Evolutionary conservation across 2,797 vertebrate species (phyloP).

Genomic region (Anas bahamensis): DNA sequence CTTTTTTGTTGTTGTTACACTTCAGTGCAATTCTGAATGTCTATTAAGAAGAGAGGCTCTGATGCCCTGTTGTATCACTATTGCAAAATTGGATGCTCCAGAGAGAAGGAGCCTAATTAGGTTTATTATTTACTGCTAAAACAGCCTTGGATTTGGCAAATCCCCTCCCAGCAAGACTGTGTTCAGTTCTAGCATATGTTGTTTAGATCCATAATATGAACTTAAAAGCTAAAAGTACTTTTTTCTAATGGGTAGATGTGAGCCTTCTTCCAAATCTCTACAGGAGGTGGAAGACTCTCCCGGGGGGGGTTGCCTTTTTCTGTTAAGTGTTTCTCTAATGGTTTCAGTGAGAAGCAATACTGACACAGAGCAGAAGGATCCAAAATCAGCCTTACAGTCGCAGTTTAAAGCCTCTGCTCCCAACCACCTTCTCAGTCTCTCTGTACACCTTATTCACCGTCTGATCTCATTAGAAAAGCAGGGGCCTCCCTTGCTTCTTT

Average conservation of each 20-base stretch:
- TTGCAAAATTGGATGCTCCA: constrained; percentile 20
- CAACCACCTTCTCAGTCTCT: background rate
- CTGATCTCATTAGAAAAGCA: background rate
- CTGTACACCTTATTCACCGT: background rate
- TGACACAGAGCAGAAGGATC: constrained; percentile 6
- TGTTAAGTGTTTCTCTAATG: constrained; percentile 61
- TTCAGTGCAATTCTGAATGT: background rate
- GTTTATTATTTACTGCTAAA: constrained; percentile 56
- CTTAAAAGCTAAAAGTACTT: constrained; percentile 55
- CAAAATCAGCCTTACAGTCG: background rate
- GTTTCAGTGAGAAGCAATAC: background rate
- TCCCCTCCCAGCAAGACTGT: constrained; percentile 29
- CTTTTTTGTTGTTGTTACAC: background rate
- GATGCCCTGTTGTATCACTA: background rate
- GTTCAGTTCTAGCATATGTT: constrained; percentile 59
- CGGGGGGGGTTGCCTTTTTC: background rate
- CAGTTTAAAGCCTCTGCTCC: background rate
- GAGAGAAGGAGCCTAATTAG: constrained; percentile 45
- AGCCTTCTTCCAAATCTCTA: constrained; percentile 45
- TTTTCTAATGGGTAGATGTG: constrained; percentile 36
- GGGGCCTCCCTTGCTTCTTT: background rate
- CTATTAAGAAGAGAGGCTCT: background rate
- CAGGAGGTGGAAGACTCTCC: constrained; percentile 50
- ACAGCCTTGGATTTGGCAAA: constrained; percentile 46
- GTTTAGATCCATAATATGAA: constrained; percentile 55